These are phyloP conservation scores for Bombyx mori DNA, from an alignment of 1,140 invertebrate genomes.

Conservation along the genomic window DNA sequence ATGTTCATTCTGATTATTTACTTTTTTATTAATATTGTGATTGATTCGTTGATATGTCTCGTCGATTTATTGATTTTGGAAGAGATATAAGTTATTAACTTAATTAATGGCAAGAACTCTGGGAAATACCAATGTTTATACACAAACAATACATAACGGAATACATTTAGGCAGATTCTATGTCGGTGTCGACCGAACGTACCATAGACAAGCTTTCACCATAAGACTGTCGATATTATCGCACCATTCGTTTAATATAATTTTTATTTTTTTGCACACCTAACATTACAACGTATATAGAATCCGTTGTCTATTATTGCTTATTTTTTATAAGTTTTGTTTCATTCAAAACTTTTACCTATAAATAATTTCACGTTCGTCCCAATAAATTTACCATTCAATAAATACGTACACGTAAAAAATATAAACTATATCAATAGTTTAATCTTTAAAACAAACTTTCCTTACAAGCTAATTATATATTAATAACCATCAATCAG, in stretches of 20 bases:
- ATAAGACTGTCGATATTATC: slow-evolving; percentile 59
- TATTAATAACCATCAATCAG: slow-evolving; percentile 71
- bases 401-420: slow-evolving; percentile 72
- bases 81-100: slow-evolving; percentile 17
- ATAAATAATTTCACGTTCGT: slow-evolving; percentile 69
- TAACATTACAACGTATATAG: slow-evolving; percentile 67
- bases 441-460: slow-evolving; percentile 72
- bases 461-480: slow-evolving; percentile 65
- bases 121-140: slow-evolving; percentile 47
- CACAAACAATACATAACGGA: slow-evolving; percentile 48
- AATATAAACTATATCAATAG: slow-evolving; percentile 72
- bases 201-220: slow-evolving; percentile 32
- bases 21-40: slow-evolving; percentile 19
- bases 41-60: slow-evolving; percentile 58
- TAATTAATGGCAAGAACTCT: slow-evolving; percentile 50
- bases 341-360: slow-evolving; percentile 63
- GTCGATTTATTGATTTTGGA: slow-evolving; percentile 24
- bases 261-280: slow-evolving; percentile 37
- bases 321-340: slow-evolving; percentile 70
- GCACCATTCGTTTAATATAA: slow-evolving; percentile 63
- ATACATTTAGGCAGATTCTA: slow-evolving; percentile 46
- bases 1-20: too few relatives aligned
- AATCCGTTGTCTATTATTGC: slow-evolving; percentile 67
- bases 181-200: slow-evolving; percentile 35
- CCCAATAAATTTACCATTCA: slow-evolving; percentile 71